Conservation (phyloP, 2,113 vertebrate genomes). For the Sciurus niger region DNA sequence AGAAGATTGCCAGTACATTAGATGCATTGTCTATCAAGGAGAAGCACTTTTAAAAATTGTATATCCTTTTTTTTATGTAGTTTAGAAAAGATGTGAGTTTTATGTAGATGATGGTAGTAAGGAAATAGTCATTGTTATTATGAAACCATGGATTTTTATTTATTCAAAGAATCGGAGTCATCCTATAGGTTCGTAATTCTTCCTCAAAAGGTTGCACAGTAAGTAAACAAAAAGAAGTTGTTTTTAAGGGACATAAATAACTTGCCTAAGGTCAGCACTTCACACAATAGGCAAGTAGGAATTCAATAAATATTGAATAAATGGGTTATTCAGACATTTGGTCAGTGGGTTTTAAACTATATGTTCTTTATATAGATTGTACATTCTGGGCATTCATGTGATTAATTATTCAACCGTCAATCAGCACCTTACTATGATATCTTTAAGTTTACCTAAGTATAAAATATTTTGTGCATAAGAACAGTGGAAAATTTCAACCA, state of each 20-base stretch:
- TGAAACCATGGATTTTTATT: background rate
- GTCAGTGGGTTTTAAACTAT: background rate
- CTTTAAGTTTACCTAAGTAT: background rate
- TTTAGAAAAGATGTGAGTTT: background rate
- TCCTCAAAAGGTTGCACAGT: background rate
- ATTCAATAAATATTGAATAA: background rate
- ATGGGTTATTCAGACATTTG: background rate
- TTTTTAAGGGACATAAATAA: constrained; percentile 20
- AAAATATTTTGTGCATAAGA: background rate
- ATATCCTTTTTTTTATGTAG: background rate
- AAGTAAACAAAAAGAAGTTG: background rate
- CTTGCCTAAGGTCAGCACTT: background rate
- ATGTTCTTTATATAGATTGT: background rate
- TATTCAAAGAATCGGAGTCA: background rate
- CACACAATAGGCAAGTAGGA: background rate
- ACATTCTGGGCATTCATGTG: background rate
- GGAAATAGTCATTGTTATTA: background rate
- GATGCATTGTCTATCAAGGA: background rate
- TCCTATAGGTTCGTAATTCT: background rate
- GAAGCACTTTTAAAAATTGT: background rate
- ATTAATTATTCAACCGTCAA: background rate
- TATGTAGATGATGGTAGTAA: background rate
- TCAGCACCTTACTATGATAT: background rate
- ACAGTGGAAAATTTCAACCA: constrained; percentile 39
- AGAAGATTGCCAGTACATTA: background rate